Evolutionary conservation across 2,797 vertebrate species (phyloP).

Genomic region (Squalus acanthias): DNA sequence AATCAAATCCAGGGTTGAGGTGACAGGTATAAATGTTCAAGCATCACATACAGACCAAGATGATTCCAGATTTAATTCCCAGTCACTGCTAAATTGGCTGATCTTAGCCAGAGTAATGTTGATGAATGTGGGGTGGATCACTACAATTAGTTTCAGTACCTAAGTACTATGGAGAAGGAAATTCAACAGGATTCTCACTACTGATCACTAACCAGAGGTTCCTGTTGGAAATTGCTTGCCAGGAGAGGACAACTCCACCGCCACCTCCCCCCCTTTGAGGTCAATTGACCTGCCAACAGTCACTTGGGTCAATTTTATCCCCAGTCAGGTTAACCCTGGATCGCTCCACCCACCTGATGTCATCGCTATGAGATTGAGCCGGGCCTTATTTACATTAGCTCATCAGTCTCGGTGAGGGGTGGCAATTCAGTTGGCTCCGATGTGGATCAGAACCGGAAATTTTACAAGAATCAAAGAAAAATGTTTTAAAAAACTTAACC

Average conservation of each 20-base stretch:
- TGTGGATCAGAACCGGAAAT: too few species aligned
- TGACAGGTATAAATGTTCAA: background rate
- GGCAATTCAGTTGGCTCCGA: too few species aligned
- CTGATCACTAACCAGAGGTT: background rate
- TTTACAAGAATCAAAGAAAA: too few species aligned
- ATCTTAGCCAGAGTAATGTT: background rate
- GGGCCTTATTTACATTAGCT: too few species aligned
- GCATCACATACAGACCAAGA: background rate
- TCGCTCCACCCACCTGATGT: background rate
- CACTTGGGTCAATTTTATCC: background rate
- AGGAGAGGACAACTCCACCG: too few species aligned
- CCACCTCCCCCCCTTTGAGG: too few species aligned
- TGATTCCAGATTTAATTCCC: background rate
- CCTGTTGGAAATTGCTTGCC: background rate
- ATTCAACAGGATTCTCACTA: background rate
- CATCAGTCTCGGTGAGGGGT: too few species aligned
- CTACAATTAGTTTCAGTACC: background rate
- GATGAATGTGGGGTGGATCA: background rate
- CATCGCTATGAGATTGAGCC: background rate
- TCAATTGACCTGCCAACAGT: too few species aligned
- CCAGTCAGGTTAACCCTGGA: background rate
- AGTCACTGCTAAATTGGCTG: background rate
- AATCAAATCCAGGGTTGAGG: background rate
- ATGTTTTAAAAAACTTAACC: too few species aligned
- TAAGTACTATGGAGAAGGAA: background rate